Percentiles rank a stretch among this genome's conserved stretches.
These are phyloP conservation scores for Rattus rattus DNA, from an alignment of 2,113 vertebrate genomes.

Conservation along the genomic window DNA sequence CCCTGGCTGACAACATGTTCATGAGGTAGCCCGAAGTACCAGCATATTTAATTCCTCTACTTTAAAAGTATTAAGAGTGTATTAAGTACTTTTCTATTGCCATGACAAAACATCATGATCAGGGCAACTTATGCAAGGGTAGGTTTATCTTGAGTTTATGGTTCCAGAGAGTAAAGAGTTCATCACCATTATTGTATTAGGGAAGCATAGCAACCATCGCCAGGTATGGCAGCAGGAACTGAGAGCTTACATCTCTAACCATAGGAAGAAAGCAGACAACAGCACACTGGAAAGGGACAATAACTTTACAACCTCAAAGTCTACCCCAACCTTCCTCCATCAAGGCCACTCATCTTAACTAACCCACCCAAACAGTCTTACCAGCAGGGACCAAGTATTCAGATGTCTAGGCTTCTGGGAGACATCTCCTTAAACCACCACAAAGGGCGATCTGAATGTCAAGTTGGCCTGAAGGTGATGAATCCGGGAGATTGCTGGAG, in stretches of 20 bases:
- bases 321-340: background rate
- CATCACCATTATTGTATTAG: background rate
- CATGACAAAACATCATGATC: background rate
- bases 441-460: background rate
- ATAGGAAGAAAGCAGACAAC: background rate
- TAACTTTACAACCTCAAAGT: background rate
- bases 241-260: background rate
- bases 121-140: background rate
- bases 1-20: too few species aligned
- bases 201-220: too few species aligned
- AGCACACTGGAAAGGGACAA: background rate
- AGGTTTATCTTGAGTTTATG: background rate
- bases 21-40: background rate
- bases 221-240: background rate
- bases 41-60: background rate
- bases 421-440: background rate
- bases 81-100: background rate
- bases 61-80: background rate
- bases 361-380: background rate
- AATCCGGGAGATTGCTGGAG: rapidly evolving
- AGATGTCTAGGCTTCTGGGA: background rate
- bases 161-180: background rate
- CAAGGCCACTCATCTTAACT: background rate
- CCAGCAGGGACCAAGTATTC: background rate
- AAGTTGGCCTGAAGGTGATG: background rate